phyloP scores from a whole-genome alignment of 1,140 invertebrate genomes.

The Panagrolaimus sp. region DNA sequence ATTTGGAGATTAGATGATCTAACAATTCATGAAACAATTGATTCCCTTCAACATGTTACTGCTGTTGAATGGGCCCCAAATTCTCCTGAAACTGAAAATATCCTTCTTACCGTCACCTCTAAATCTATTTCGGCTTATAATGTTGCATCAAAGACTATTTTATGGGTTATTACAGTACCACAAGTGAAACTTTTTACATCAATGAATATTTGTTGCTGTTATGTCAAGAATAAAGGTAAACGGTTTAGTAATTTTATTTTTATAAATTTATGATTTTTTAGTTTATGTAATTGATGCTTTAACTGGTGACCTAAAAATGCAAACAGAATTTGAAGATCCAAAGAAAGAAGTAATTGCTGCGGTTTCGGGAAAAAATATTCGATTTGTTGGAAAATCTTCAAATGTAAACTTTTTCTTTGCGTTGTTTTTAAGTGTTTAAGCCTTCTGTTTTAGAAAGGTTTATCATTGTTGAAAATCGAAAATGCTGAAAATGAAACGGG shows the following conservation, averaged over 20 bases:
- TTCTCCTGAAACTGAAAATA: slow-evolving; percentile 11
- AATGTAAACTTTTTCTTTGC: not conserved
- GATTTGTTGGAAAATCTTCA: slow-evolving; percentile 21
- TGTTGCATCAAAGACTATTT: not conserved
- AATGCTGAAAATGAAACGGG: slow-evolving; percentile 23
- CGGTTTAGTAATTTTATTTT: no score
- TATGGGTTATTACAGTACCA: slow-evolving; percentile 28
- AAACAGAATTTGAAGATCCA: not conserved
- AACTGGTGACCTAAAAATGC: slow-evolving; percentile 10
- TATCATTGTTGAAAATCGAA: slow-evolving; percentile 30
- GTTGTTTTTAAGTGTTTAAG: slow-evolving; percentile 17
- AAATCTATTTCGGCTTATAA: slow-evolving; percentile 21
- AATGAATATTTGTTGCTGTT: slow-evolving; percentile 20
- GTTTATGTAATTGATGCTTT: not conserved
- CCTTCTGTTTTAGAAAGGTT: no score
- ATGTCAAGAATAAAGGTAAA: not conserved
- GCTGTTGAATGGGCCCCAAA: slow-evolving; percentile 18
- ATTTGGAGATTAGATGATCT: slow-evolving; percentile 23
- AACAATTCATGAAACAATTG: slow-evolving; percentile 2
- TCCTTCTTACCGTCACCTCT: slow-evolving; percentile 20
- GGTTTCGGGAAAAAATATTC: slow-evolving; percentile 24
- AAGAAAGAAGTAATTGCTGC: not conserved
- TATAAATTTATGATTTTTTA: no score
- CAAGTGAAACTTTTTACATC: slow-evolving; percentile 20
- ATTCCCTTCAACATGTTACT: slow-evolving; percentile 12